Percentiles rank a stretch among this genome's conserved stretches.
These are phyloP conservation scores for Tor tambroides DNA, from an alignment of 2,113 vertebrate genomes.

Conservation along the genomic window DNA sequence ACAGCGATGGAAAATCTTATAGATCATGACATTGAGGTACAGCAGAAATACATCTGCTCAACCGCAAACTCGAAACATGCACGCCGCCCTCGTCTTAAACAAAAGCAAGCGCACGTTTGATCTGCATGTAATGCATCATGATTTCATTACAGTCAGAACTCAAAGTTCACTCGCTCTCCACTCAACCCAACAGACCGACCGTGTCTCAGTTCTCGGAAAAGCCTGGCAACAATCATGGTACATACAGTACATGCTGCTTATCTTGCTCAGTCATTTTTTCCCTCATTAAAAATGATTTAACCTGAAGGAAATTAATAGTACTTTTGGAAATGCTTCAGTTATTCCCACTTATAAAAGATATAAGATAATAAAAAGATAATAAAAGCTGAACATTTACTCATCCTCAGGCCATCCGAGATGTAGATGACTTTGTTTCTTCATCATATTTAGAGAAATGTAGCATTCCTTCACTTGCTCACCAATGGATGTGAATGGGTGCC, in stretches of 20 bases:
- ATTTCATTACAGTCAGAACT: constrained; percentile 67
- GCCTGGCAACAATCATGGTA: constrained; percentile 47
- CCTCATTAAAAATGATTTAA: not conserved
- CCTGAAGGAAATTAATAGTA: not conserved
- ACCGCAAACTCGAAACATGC: constrained; percentile 68
- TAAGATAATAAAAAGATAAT: no score
- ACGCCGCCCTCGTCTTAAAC: constrained; percentile 60
- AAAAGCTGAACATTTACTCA: not conserved
- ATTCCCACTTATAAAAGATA: not conserved
- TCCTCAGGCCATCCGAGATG: no score
- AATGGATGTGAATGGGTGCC: no score
- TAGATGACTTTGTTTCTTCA: no score
- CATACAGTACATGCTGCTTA: not conserved
- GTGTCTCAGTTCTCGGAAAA: constrained; percentile 56
- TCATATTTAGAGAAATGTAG: no score
- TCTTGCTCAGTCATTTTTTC: not conserved
- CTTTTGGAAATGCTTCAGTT: not conserved
- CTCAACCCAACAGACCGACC: constrained; percentile 29
- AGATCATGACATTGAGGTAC: constrained; percentile 65
- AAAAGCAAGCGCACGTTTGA: constrained; percentile 61
- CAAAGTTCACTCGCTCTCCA: constrained; percentile 47
- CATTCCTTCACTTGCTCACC: no score
- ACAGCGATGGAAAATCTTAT: constrained; percentile 59
- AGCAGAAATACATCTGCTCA: constrained; percentile 60
- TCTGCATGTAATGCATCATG: constrained; percentile 68